Conservation (phyloP, 2,113 vertebrate genomes). For the Nibea coibor region DNA sequence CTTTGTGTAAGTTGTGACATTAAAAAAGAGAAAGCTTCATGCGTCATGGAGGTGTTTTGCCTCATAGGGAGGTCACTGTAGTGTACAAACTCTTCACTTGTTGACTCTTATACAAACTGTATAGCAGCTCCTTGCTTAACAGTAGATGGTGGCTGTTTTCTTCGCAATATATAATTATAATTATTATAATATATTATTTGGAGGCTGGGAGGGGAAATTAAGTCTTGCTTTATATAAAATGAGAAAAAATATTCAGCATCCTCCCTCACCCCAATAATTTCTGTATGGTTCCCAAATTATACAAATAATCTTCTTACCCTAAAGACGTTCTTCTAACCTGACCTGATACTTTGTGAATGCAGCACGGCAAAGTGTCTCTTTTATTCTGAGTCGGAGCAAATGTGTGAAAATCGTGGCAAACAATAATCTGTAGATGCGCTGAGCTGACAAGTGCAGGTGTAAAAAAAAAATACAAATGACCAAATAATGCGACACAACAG, state of each 20-base stretch:
- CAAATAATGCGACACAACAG: background rate
- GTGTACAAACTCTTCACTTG: background rate
- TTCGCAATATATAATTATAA: too few species aligned
- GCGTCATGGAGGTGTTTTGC: background rate
- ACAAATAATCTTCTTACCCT: background rate
- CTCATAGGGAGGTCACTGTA: background rate
- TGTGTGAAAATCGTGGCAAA: background rate
- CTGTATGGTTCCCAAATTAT: background rate
- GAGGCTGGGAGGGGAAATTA: too few species aligned
- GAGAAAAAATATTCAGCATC: too few species aligned
- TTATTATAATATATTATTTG: too few species aligned
- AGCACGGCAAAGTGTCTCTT: background rate
- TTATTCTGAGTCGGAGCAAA: background rate
- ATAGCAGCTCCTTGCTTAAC: too few species aligned
- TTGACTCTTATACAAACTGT: too few species aligned
- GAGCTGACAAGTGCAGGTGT: background rate
- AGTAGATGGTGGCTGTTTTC: too few species aligned
- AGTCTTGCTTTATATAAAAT: too few species aligned
- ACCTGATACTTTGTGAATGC: background rate
- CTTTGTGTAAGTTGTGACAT: background rate
- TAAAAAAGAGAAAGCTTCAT: background rate
- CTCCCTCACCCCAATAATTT: background rate
- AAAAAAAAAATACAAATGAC: background rate
- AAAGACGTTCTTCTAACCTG: background rate
- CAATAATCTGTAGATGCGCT: background rate